Percentiles rank a stretch among this genome's conserved stretches.
These are phyloP conservation scores for Metacarcinus magister DNA, from an alignment of 2,888 invertebrate species.

Conservation along the genomic window DNA sequence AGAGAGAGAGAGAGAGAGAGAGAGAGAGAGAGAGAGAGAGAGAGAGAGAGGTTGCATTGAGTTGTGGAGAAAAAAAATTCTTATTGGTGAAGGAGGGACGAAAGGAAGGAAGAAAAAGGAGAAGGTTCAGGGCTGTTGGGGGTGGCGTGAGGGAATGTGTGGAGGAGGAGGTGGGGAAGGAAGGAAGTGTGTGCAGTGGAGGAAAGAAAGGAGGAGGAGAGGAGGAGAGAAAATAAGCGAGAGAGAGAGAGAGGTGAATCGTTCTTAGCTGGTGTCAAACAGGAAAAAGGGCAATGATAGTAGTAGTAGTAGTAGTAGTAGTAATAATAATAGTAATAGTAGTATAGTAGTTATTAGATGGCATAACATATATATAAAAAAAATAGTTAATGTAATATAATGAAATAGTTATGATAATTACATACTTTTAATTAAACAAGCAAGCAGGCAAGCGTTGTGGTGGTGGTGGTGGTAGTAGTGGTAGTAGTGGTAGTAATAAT, in stretches of 20 bases:
- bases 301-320: background rate
- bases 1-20: conserved; percentile 42
- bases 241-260: background rate
- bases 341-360: background rate
- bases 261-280: background rate
- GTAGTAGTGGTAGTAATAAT: background rate
- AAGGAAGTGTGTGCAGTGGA: background rate
- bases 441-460: no score
- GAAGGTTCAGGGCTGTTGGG: conserved; percentile 16
- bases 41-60: background rate
- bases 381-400: no score
- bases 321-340: background rate
- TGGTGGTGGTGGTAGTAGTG: background rate
- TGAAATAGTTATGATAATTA: no score
- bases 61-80: background rate
- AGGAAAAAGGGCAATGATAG: no score
- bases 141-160: conserved; percentile 50
- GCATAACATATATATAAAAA: no score
- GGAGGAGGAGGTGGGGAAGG: background rate
- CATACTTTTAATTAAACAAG: no score
- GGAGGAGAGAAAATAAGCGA: background rate
- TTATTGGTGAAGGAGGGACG: background rate
- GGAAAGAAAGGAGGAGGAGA: background rate
- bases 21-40: conserved; percentile 43
- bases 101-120: background rate